Conservation (phyloP, 1,140 invertebrate species). For the Diorhabda elongata region DNA sequence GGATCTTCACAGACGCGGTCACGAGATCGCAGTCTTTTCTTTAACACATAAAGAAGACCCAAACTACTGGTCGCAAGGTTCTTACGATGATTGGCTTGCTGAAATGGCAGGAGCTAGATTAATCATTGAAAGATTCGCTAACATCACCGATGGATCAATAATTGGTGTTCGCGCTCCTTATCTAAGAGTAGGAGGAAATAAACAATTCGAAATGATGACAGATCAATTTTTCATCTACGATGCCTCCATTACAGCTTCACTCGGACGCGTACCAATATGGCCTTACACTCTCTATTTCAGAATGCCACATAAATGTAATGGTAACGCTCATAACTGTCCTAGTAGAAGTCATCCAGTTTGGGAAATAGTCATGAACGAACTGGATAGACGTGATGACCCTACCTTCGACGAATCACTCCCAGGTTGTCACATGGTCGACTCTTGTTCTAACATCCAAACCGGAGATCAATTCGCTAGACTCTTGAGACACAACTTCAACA, state of each 20-base stretch:
- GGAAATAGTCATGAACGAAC: conserved; percentile 95
- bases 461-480: conserved; percentile 84
- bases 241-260: conserved; percentile 86
- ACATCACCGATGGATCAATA: conserved; percentile 86
- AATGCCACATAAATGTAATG: conserved; percentile 92
- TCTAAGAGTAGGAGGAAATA: conserved; percentile 86
- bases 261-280: conserved; percentile 87
- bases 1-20: conserved; percentile 85
- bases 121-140: conserved; percentile 83
- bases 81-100: conserved; percentile 88
- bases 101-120: conserved; percentile 92
- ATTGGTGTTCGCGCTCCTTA: conserved; percentile 87
- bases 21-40: conserved; percentile 92
- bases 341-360: conserved; percentile 86
- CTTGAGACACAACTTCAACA: conserved; percentile 89
- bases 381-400: conserved; percentile 86
- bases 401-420: conserved; percentile 86
- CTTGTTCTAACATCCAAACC: conserved; percentile 85
- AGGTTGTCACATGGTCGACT: conserved; percentile 91
- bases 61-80: conserved; percentile 82
- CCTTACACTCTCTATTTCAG: conserved; percentile 93
- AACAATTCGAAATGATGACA: conserved; percentile 94
- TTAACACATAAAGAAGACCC: conserved; percentile 89
- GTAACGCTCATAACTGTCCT: conserved; percentile 88
- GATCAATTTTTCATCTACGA: conserved; percentile 94